A percentile compares a stretch with the other conserved stretches of the same genome.
phyloP scores from a whole-genome alignment of 2,797 vertebrate species.

The Muraenolepis orangiensis region DNA sequence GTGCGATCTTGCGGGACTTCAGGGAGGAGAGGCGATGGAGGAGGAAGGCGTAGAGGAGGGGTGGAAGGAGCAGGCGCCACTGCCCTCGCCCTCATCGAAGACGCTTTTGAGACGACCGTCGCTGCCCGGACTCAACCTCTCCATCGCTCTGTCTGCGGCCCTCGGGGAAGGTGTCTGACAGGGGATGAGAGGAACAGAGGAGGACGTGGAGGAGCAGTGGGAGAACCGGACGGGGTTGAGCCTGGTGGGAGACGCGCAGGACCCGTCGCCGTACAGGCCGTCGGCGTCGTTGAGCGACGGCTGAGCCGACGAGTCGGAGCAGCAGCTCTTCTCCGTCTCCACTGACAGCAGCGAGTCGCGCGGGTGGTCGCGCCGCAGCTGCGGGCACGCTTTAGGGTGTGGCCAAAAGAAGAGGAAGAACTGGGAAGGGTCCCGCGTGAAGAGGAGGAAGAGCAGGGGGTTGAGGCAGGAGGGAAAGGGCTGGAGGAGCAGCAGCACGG shows the following conservation, averaged over 20 bases:
- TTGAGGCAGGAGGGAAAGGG: conserved; percentile 91
- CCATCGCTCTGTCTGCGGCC: conserved; percentile 58
- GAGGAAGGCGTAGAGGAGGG: conserved; percentile 58
- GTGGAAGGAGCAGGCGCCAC: conserved; percentile 56
- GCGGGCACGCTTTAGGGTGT: conserved; percentile 54
- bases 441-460: conserved; percentile 89
- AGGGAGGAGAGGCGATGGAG: conserved; percentile 70
- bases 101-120: conserved; percentile 69
- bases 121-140: conserved; percentile 58
- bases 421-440: conserved; percentile 85
- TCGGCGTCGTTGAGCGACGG: conserved; percentile 80
- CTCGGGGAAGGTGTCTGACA: conserved; percentile 67
- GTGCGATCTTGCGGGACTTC: conserved; percentile 51
- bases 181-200: conserved; percentile 76
- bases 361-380: conserved; percentile 63
- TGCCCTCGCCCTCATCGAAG: conserved; percentile 51
- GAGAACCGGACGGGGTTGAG: conserved; percentile 64
- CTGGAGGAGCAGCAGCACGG: conserved; percentile 85
- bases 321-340: conserved; percentile 88
- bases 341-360: conserved; percentile 70
- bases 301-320: conserved; percentile 85
- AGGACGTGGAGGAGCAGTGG: conserved; percentile 68
- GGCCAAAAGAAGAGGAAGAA: conserved; percentile 81
- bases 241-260: conserved; percentile 34
- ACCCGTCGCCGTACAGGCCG: conserved; percentile 60